A percentile compares a stretch with the other conserved stretches of the same genome.
Conservation (phyloP, 1,140 invertebrate species). For the Trachelipus rathkii region DNA sequence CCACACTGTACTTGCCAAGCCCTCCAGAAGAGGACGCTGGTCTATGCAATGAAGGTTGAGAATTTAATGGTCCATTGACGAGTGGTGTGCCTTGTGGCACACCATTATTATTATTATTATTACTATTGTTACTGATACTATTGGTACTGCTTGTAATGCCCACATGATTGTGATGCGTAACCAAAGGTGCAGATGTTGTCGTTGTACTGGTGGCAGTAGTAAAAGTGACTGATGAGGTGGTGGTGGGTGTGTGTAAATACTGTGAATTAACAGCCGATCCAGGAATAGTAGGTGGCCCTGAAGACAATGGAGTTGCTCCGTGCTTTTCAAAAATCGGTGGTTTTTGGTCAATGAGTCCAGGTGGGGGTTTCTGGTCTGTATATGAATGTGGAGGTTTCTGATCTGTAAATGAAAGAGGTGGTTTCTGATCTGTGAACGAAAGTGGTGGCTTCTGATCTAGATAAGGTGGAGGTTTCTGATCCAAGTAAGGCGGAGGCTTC, state of each 20-base stretch:
- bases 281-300: neutral
- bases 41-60: constrained; percentile 17
- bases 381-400: neutral
- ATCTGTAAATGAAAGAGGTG: neutral
- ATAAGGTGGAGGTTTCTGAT: neutral
- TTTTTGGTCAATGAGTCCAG: neutral
- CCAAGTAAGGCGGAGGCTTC: neutral
- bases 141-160: neutral
- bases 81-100: neutral
- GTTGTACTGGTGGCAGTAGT: constrained; percentile 8
- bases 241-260: neutral
- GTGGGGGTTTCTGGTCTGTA: neutral
- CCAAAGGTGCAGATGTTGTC: neutral
- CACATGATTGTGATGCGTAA: neutral
- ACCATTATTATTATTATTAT: neutral
- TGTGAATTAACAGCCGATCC: neutral
- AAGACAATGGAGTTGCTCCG: neutral
- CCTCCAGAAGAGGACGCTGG: constrained; percentile 7
- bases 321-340: neutral
- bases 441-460: neutral
- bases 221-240: neutral
- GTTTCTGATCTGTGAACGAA: neutral
- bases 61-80: neutral
- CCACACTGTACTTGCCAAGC: constrained; percentile 25
- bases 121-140: neutral